Evolutionary conservation across 2,888 invertebrate genomes (phyloP).

Genomic region (Drosophila picticornis): DNA sequence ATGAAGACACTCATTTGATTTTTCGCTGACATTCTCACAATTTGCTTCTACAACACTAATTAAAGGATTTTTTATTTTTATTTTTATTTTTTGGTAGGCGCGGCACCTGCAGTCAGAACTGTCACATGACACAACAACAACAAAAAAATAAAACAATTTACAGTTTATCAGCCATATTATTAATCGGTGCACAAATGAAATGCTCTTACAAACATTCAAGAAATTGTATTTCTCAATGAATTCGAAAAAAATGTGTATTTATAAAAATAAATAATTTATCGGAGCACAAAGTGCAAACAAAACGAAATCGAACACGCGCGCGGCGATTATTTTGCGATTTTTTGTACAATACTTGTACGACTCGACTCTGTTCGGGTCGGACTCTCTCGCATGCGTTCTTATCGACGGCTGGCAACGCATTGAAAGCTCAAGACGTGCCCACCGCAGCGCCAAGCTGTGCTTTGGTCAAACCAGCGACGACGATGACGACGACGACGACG

Average conservation of each 20-base stretch:
- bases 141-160: conserved; percentile 9
- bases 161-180: conserved; percentile 10
- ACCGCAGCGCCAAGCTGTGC: conserved; percentile 41
- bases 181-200: conserved; percentile 29
- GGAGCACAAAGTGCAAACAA: conserved; percentile 13
- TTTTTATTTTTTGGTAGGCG: neutral
- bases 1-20: conserved; percentile 90
- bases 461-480: conserved; percentile 27
- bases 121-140: conserved; percentile 52
- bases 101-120: conserved; percentile 46
- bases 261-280: conserved; percentile 1
- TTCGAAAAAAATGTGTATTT: conserved; percentile 1
- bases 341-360: neutral
- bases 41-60: conserved; percentile 7
- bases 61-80: neutral
- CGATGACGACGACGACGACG: conserved; percentile 10
- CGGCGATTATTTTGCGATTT: conserved; percentile 42
- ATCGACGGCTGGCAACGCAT: conserved; percentile 82
- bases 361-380: neutral
- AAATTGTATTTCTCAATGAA: conserved; percentile 19
- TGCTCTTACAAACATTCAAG: conserved; percentile 15
- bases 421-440: conserved; percentile 75
- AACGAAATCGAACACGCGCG: conserved; percentile 43
- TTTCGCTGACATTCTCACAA: conserved; percentile 88
- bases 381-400: conserved; percentile 74